Evolutionary conservation across 2,888 invertebrate species (phyloP).

Genomic region (Ichneumoninae sp.): DNA sequence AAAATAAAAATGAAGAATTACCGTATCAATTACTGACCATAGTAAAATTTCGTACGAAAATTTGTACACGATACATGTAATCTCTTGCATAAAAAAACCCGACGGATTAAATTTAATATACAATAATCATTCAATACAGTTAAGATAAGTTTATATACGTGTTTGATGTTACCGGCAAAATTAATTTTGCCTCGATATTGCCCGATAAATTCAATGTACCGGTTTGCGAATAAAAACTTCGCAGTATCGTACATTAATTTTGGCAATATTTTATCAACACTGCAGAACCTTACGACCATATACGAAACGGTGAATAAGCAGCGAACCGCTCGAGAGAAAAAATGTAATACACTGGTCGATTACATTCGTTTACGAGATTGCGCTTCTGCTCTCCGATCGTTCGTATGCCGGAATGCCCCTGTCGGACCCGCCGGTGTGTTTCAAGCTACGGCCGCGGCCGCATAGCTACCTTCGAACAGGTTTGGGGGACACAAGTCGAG

Average conservation of each 20-base stretch:
- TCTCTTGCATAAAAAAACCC: not conserved
- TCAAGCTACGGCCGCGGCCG: conserved; percentile 51
- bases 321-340: not conserved
- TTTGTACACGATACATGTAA: not conserved
- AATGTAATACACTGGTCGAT: conserved; percentile 21
- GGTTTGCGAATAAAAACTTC: not conserved
- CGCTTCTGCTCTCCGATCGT: conserved; percentile 41
- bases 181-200: not conserved
- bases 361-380: conserved; percentile 45
- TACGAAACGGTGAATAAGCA: not conserved
- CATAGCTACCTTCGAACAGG: conserved; percentile 63
- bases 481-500: conserved; percentile 62
- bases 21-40: not conserved
- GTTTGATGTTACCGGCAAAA: not conserved
- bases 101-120: too few relatives aligned
- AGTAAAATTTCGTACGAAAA: not conserved
- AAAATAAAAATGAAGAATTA: not conserved
- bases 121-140: not conserved
- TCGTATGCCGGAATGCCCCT: conserved; percentile 41
- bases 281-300: not conserved
- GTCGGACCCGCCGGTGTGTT: conserved; percentile 46
- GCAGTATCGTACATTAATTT: not conserved
- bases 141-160: not conserved
- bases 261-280: not conserved
- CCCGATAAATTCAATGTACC: not conserved